A percentile compares a stretch with the other conserved stretches of the same genome.
Evolutionary conservation across 1,140 invertebrate species (phyloP).

Genomic region (Listronotus oregonensis): DNA sequence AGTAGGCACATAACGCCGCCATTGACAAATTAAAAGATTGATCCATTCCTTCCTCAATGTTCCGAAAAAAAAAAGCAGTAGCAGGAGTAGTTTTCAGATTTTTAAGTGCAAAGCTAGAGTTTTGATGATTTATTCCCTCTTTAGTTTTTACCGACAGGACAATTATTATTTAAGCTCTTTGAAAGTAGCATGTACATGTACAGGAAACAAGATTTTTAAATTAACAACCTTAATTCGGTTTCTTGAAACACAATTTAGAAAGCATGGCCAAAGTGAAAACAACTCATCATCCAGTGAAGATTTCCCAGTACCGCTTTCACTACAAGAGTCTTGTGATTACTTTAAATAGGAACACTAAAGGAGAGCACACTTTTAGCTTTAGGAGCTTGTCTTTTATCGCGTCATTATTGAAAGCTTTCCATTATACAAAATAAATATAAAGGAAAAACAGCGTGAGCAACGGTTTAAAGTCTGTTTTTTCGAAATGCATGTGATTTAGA

Average conservation of each 20-base stretch:
- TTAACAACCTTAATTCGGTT: no score
- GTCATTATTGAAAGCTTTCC: slow-evolving; percentile 15
- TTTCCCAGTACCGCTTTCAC: not conserved
- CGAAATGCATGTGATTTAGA: slow-evolving; percentile 59
- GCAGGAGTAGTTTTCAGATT: no score
- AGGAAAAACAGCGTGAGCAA: slow-evolving; percentile 37
- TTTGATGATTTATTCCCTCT: not conserved
- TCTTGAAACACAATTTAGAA: no score
- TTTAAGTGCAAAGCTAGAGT: not conserved
- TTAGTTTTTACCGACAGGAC: no score
- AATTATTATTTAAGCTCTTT: no score
- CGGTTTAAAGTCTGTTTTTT: slow-evolving; percentile 6
- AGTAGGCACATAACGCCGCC: slow-evolving; percentile 49
- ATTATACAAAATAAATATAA: not conserved
- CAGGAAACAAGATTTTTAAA: no score
- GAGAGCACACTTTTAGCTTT: slow-evolving; percentile 10
- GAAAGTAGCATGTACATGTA: no score
- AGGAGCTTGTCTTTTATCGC: slow-evolving; percentile 15
- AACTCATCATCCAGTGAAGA: not conserved
- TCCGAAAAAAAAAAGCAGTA: not conserved
- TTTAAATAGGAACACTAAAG: slow-evolving; percentile 14
- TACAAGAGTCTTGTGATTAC: not conserved
- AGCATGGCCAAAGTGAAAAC: no score
- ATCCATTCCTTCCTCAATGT: slow-evolving; percentile 1
- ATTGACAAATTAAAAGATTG: slow-evolving; percentile 38